A percentile compares a stretch with the other conserved stretches of the same genome.
Evolutionary conservation across 1,140 invertebrate genomes (phyloP).

Genomic region (Apis dorsata): DNA sequence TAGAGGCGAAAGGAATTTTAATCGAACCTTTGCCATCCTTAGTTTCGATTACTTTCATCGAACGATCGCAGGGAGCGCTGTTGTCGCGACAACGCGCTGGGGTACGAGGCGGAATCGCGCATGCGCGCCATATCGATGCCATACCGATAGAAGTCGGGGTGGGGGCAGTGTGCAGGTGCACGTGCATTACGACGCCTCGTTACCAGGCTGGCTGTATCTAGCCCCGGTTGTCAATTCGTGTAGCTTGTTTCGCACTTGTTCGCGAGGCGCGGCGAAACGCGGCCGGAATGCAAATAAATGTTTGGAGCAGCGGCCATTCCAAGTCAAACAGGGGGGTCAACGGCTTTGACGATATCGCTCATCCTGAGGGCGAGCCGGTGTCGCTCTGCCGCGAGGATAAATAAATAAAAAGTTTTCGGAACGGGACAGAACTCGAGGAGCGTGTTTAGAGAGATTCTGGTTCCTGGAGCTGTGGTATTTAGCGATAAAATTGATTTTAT

Average conservation of each 20-base stretch:
- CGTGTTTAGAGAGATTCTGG: background rate
- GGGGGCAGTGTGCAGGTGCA: background rate
- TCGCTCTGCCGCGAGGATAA: conserved; percentile 51
- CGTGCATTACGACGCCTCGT: conserved; percentile 56
- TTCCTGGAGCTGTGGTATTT: background rate
- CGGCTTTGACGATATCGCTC: conserved; percentile 63
- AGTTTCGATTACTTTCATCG: too few relatives aligned
- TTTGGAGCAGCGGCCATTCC: conserved; percentile 42
- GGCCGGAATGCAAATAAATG: conserved; percentile 66
- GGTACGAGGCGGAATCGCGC: too few relatives aligned
- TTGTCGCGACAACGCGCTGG: too few relatives aligned
- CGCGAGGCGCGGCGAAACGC: conserved; percentile 62
- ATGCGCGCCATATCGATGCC: background rate
- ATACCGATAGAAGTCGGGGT: background rate
- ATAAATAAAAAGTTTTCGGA: conserved; percentile 64
- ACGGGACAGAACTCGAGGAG: background rate
- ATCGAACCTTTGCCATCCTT: too few relatives aligned
- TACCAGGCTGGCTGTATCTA: conserved; percentile 67
- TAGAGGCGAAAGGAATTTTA: too few relatives aligned
- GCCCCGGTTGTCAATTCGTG: conserved; percentile 71
- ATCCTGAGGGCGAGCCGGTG: conserved; percentile 33
- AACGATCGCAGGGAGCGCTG: too few relatives aligned
- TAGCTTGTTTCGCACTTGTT: conserved; percentile 71
- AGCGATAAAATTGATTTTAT: background rate
- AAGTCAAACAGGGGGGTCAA: conserved; percentile 67